Conservation (phyloP, 2,113 vertebrate species). For the Percina caprodes region DNA sequence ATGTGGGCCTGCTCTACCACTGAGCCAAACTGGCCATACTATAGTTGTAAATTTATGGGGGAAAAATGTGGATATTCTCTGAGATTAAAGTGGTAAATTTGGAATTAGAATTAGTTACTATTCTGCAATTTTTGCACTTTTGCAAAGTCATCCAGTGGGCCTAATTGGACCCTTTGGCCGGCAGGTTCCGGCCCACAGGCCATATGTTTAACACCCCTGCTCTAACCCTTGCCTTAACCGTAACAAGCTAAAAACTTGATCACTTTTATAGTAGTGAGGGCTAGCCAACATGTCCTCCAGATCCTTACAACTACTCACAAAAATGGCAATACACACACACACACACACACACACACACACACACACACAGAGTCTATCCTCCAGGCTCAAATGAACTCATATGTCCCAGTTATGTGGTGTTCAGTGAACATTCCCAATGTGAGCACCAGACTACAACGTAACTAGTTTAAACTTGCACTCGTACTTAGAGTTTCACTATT, state of each 20-base stretch:
- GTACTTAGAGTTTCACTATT: not conserved
- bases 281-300: not conserved
- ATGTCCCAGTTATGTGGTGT: constrained; percentile 23
- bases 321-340: not conserved
- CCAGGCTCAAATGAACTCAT: constrained; percentile 32
- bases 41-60: no score
- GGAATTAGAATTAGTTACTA: no score
- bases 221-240: not conserved
- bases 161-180: no score
- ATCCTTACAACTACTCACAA: not conserved
- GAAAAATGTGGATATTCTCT: no score
- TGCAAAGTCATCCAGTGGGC: no score
- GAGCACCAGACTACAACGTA: not conserved
- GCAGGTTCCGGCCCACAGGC: no score
- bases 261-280: not conserved
- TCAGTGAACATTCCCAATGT: constrained; percentile 19
- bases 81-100: no score
- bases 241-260: not conserved
- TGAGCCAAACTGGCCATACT: no score
- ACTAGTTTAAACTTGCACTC: not conserved
- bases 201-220: not conserved
- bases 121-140: no score
- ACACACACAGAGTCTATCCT: constrained; percentile 15
- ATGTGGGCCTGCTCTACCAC: no score
- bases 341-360: not conserved